Evolutionary conservation across 2,113 vertebrate species (phyloP).

Genomic region (Leptodactylus fuscus): DNA sequence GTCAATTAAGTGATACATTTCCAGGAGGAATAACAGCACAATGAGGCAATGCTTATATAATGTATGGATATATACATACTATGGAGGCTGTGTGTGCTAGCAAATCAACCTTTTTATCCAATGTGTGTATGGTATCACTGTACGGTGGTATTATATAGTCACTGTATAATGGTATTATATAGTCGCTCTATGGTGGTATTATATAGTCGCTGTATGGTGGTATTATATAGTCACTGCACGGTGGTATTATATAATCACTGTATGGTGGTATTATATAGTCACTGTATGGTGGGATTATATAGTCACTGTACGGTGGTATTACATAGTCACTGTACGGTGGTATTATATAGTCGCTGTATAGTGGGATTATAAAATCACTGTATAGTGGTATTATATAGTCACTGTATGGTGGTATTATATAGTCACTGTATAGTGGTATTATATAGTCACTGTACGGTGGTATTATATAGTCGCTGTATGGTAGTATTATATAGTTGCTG

Average conservation of each 20-base stretch:
- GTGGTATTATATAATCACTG: neutral
- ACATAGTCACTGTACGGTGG: neutral
- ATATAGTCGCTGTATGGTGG: neutral
- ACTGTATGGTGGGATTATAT: neutral
- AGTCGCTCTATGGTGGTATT: neutral
- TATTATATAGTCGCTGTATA: neutral
- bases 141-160: too few relatives aligned
- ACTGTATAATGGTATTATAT: neutral
- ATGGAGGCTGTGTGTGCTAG: too few relatives aligned
- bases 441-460: neutral
- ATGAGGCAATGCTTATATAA: too few relatives aligned
- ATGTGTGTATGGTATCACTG: too few relatives aligned
- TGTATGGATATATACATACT: too few relatives aligned
- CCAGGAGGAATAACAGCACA: neutral
- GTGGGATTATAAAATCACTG: neutral
- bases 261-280: neutral
- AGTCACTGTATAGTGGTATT: neutral
- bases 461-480: neutral
- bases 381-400: neutral
- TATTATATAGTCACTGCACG: neutral
- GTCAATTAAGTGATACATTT: too few relatives aligned
- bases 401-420: neutral
- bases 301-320: neutral
- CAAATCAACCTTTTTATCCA: too few relatives aligned
- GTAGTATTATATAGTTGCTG: neutral